phyloP scores from a whole-genome alignment of 2,113 vertebrate species.

The Sphaerodactylus townsendi region DNA sequence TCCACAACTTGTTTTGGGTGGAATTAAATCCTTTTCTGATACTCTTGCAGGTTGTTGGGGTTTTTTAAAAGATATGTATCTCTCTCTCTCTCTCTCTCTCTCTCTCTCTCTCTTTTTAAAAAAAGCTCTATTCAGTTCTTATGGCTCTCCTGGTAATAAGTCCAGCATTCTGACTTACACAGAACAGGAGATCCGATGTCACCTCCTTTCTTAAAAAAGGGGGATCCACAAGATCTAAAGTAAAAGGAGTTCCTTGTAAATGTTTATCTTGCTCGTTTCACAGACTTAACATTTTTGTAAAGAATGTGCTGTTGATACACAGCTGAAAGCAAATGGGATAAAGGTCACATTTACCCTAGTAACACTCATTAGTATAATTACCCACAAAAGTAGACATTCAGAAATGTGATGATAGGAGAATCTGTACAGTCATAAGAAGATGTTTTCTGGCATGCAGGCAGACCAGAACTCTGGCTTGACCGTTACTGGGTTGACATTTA shows the following conservation, averaged over 20 bases:
- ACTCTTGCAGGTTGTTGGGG: background rate
- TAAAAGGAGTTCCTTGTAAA: background rate
- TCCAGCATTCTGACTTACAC: background rate
- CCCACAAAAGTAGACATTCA: background rate
- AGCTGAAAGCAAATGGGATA: background rate
- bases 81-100: background rate
- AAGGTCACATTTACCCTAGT: background rate
- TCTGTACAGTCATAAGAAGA: background rate
- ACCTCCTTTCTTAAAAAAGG: background rate
- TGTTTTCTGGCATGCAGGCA: background rate
- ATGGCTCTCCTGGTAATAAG: background rate
- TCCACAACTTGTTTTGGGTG: background rate
- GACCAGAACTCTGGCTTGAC: rapidly evolving
- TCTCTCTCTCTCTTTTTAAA: background rate
- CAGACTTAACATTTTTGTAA: background rate
- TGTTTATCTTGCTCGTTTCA: background rate
- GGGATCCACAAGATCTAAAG: background rate
- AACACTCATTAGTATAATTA: constrained; percentile 2
- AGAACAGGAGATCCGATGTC: too few species aligned
- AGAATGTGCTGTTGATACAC: background rate
- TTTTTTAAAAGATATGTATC: background rate
- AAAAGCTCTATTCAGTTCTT: background rate
- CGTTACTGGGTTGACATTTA: background rate
- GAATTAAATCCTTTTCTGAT: background rate
- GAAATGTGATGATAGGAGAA: background rate